phyloP scores from a whole-genome alignment of 1,140 invertebrate species.

The Magallana angulata region DNA sequence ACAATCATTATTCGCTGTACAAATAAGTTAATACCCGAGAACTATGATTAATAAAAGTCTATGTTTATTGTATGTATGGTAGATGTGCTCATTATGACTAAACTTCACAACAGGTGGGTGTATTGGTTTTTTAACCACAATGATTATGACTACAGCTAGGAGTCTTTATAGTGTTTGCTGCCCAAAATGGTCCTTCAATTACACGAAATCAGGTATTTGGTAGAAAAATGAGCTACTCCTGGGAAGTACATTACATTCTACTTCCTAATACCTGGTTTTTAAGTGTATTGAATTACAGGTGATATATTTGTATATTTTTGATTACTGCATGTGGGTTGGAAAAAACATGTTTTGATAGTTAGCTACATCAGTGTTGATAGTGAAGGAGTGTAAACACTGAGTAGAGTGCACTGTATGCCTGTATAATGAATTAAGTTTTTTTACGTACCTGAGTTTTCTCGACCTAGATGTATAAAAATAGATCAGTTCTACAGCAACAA shows the following conservation, averaged over 20 bases:
- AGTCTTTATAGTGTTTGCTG: neutral
- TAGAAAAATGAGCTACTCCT: neutral
- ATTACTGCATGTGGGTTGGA: slow-evolving; percentile 2
- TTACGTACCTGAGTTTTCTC: slow-evolving; percentile 30
- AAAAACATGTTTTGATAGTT: neutral
- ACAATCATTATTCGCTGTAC: no score
- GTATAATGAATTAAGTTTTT: slow-evolving; percentile 6
- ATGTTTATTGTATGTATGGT: no score
- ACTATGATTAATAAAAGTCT: no score
- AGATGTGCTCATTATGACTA: no score
- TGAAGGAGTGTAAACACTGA: neutral
- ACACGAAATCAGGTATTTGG: neutral
- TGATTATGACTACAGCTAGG: neutral
- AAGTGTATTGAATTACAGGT: neutral
- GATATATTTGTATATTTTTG: neutral
- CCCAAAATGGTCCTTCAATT: neutral
- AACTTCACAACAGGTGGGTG: neutral
- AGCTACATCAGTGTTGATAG: neutral
- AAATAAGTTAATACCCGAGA: no score
- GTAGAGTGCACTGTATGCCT: slow-evolving; percentile 14
- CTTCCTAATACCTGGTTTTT: neutral
- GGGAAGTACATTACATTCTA: neutral
- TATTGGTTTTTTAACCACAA: neutral
- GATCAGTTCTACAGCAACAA: slow-evolving; percentile 19
- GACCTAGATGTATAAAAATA: slow-evolving; percentile 25